phyloP scores from a whole-genome alignment of 2,797 vertebrate species.

The Coracias cyanogaster region DNA sequence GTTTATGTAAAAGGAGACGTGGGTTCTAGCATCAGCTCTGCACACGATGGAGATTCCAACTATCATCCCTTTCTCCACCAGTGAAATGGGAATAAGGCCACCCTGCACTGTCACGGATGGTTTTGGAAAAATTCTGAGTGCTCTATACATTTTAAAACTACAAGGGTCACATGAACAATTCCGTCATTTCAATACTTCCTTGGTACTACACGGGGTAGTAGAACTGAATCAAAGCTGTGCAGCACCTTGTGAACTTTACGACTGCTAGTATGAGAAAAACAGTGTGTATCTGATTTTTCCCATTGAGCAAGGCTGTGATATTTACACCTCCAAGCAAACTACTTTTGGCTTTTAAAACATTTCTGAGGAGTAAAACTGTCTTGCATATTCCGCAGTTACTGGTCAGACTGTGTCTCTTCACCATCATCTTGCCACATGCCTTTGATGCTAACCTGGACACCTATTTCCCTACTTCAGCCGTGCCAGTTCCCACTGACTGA shows the following conservation, averaged over 20 bases:
- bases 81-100: background rate
- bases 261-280: background rate
- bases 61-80: background rate
- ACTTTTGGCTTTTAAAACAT: background rate
- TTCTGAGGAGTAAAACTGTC: background rate
- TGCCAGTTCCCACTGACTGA: background rate
- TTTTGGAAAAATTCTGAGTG: background rate
- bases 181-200: background rate
- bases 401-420: background rate
- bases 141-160: background rate
- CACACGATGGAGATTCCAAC: background rate
- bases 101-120: background rate
- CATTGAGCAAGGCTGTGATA: background rate
- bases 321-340: background rate
- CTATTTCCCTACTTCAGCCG: background rate
- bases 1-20: background rate
- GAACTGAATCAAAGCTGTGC: background rate
- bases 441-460: background rate
- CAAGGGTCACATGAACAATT: background rate
- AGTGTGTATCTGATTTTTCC: background rate
- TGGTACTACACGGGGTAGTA: background rate
- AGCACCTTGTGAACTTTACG: background rate
- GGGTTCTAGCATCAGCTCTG: background rate
- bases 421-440: too few species aligned
- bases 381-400: background rate